Conservation (phyloP, 2,888 invertebrate genomes). For the Megalurothrips usitatus region DNA sequence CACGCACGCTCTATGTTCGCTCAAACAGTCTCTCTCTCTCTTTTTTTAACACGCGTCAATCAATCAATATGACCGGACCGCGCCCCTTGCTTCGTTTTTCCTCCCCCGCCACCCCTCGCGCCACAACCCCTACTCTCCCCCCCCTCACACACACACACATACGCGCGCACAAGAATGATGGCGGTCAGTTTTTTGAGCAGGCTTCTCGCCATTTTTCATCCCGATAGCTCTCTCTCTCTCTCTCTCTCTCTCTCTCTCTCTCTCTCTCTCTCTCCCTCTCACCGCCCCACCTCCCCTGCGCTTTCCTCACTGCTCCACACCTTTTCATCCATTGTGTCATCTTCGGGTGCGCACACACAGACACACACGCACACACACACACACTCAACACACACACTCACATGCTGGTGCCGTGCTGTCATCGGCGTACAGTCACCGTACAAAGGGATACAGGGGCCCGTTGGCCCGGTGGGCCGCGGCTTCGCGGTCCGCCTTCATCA, state of each 20-base stretch:
- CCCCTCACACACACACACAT: background rate
- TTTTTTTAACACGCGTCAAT: conserved; percentile 13
- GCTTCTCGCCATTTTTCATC: conserved; percentile 24
- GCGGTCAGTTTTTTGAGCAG: conserved; percentile 11
- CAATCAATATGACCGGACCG: conserved; percentile 19
- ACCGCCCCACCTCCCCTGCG: background rate
- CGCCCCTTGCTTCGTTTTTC: background rate
- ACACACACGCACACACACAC: too few species aligned
- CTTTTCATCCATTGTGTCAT: background rate
- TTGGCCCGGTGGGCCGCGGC: background rate
- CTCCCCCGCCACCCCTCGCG: background rate
- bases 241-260: background rate
- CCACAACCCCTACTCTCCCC: too few species aligned
- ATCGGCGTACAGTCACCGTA: background rate
- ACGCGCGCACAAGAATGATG: conserved; percentile 9
- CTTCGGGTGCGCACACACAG: too few species aligned
- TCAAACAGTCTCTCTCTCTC: background rate
- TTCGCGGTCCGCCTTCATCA: background rate
- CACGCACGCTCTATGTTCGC: background rate
- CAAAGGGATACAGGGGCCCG: background rate
- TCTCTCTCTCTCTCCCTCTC: background rate
- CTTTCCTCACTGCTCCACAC: background rate
- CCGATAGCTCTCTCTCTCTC: background rate
- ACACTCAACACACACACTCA: too few species aligned
- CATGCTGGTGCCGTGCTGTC: background rate